Base-by-base conservation (phyloP, 1,140 invertebrate species). In the Acyrthosiphon pisum region DNA sequence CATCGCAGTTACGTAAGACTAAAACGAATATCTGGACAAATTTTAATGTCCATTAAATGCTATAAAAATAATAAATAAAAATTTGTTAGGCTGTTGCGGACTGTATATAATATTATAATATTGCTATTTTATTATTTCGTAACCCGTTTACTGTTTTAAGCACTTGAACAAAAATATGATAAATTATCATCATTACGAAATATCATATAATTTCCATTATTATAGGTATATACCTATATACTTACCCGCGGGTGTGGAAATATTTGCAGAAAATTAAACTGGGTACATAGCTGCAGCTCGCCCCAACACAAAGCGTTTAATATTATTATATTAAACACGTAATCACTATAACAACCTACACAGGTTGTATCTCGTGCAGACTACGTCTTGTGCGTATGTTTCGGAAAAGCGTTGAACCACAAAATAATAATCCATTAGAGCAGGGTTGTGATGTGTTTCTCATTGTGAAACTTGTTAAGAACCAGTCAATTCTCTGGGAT, bases 391-490 rank as follows among this genome's bases (percentile, higher is more conserved):
- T 14, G 11, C 41, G 23, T 18, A 30, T 84, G 26, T 46, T 44
- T 26, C 4, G 41, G 22, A 41, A 86, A 86, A 30, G 41, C 41
- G 22, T 44, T n/a, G 84, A 48, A 87, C 44, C 84, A n/a, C n/a
- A 76, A 76, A n/a, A n/a, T 76, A 46, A 46, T 87, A 50, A 87
- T 46, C 26, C 84, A 46, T 88, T 50, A 88, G n/a, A n/a, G n/a
- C 41, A 14, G n/a, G 86, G 48, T 35, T 9, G 30, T 35, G 86
- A n/a, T 22, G 86, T 35, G 86, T 88, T 50, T 50, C 46, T 48
- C 46, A 44, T 46, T 44, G 84, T 20, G 84, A 87, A 84, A 48
- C 44, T 48, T 87, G 46, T 87, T 87, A 48, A 87, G 44, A 87
- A 87, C 44, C 86, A 46, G 44, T n/a, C 44, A 50, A 87, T 87